Evolutionary conservation across 2,888 invertebrate species (phyloP).

Genomic region (Bugulina stolonifera): DNA sequence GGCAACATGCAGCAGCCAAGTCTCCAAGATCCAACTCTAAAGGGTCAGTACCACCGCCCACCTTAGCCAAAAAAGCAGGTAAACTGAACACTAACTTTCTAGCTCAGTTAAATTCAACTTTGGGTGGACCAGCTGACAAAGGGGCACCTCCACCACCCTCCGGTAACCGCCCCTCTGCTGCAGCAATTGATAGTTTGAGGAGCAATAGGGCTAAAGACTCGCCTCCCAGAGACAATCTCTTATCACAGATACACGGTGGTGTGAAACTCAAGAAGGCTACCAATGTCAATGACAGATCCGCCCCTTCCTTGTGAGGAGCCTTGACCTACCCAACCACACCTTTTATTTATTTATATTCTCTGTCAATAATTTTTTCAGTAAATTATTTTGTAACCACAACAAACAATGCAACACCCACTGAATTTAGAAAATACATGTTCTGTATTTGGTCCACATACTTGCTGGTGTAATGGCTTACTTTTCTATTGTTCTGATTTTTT

Average conservation of each 20-base stretch:
- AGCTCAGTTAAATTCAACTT: conserved; percentile 22
- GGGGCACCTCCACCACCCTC: background rate
- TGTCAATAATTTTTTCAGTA: no score
- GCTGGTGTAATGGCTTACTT: no score
- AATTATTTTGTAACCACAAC: no score
- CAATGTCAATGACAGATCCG: conserved; percentile 7
- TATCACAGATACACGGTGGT: conserved; percentile 14
- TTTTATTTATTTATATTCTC: background rate
- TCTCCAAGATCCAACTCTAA: conserved; percentile 9
- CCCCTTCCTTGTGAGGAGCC: background rate
- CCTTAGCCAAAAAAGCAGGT: conserved; percentile 2
- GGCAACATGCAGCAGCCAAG: background rate
- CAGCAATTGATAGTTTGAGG: background rate
- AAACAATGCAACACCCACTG: no score
- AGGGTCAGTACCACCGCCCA: background rate
- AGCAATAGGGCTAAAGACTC: background rate
- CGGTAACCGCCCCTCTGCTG: background rate
- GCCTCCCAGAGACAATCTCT: background rate
- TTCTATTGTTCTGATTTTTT: no score
- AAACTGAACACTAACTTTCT: conserved; percentile 16
- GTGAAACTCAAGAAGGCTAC: conserved; percentile 6
- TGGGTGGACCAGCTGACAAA: background rate
- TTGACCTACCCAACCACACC: background rate
- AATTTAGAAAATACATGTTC: no score
- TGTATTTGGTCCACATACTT: no score